Base-by-base conservation (phyloP, 2,797 vertebrate species). In the Vespertilio murinus region DNA sequence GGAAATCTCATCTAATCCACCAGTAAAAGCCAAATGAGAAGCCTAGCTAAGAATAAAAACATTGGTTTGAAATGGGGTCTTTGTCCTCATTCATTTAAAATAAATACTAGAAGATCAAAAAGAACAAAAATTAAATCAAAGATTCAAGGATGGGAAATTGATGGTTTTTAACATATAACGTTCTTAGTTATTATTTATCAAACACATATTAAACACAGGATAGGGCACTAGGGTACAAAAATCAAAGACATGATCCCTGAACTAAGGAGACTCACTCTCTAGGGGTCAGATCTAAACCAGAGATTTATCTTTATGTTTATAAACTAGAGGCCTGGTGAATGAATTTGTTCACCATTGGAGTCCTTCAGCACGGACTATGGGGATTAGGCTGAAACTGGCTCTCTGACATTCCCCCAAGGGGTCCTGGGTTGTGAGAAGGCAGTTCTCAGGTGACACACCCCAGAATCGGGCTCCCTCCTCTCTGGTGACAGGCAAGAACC, bases 161-260 rank as follows among this genome's bases (percentile, higher is more conserved):
- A 30, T 91, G 33, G 9, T 86, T 94, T 80, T 42, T 35, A 78
- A 30, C 23, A 11, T 42, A 54, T 56, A 6, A 38, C 69, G 18
- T 90, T 6, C 6, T 65, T 95, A 80, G n/a, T 67, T 88, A 93
- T 93, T n/a, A 71, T 70, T 87, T 82, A 82, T 2, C 12, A 92
- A 59, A 47, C 20, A 49, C 28, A 9, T 52, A 12, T 94, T 81
- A 70, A 56, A 52, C 16, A 70, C 2, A 71, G 6, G 22, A 6
- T 9, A 89, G 88, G 42, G 49, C 28, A 80, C 3, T 23, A 77
- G 18, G 11, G 5, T 82, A 95, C 13, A 94, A 54, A 89, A 84
- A 4, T 90, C 35, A 78, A 75, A 69, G 8, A 30, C 28, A 17
- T 54, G 16, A 28, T 75, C 18, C 38, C 13, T 79, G 75, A 95